Conservation (phyloP, 2,797 vertebrate species). For the Lemur catta region DNA sequence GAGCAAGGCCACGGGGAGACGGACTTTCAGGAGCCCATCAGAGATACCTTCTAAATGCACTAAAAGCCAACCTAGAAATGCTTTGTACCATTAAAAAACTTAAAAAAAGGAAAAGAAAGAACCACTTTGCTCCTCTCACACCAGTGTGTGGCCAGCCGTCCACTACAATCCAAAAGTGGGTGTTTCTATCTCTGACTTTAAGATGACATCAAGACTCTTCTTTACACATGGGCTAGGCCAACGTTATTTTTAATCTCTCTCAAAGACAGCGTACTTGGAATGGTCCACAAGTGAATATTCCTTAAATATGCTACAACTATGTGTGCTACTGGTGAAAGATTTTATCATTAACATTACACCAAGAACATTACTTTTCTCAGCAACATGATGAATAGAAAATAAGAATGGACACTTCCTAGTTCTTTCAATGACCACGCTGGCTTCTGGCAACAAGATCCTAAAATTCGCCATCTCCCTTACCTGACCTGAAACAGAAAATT, state of each 20-base stretch:
- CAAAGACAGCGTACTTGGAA: background rate
- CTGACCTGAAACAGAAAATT: background rate
- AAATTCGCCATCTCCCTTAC: background rate
- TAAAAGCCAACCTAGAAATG: background rate
- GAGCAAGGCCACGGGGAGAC: background rate
- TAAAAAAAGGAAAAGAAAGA: background rate
- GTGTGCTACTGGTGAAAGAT: background rate
- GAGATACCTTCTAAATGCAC: background rate
- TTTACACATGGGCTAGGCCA: background rate
- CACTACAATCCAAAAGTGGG: background rate
- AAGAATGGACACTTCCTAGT: background rate
- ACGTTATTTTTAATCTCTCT: background rate
- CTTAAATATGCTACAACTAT: background rate
- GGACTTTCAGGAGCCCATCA: background rate
- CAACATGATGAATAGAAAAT: background rate
- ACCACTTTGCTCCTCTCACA: background rate
- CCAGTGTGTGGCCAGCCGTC: background rate
- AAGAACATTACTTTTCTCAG: background rate
- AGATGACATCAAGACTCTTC: background rate
- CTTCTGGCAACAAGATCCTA: background rate
- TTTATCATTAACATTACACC: background rate
- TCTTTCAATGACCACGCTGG: background rate
- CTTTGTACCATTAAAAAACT: background rate
- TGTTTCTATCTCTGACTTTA: background rate
- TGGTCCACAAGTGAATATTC: background rate